Conservation (phyloP, 1,140 invertebrate species). For the Drosophila saltans region DNA sequence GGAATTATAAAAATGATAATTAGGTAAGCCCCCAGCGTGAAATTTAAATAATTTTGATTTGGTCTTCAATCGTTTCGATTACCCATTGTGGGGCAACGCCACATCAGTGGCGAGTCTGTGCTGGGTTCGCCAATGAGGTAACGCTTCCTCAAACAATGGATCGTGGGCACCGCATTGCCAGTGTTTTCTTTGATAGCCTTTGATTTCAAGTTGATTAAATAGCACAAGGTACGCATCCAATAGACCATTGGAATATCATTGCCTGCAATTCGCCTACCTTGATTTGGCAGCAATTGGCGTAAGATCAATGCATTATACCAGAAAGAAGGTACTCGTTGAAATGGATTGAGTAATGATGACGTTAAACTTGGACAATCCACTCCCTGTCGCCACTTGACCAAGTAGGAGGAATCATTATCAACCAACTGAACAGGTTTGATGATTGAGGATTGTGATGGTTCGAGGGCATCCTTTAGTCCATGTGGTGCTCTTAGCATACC, state of each 20-base stretch:
- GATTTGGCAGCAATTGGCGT: not conserved
- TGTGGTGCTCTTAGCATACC: not conserved
- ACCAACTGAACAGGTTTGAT: not conserved
- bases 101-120: constrained; percentile 13
- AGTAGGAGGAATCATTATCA: not conserved
- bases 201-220: not conserved
- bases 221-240: constrained; percentile 6
- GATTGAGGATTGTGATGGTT: not conserved
- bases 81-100: constrained; percentile 12
- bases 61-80: not conserved
- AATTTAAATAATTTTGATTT: not conserved
- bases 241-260: constrained; percentile 12
- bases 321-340: not conserved
- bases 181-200: not conserved
- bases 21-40: not conserved
- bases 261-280: not conserved
- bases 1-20: not conserved
- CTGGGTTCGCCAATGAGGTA: constrained; percentile 9
- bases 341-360: constrained; percentile 1
- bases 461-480: constrained; percentile 12
- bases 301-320: not conserved
- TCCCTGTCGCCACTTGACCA: not conserved
- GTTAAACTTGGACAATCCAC: not conserved
- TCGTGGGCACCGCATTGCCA: not conserved
- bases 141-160: constrained; percentile 18